Evolutionary conservation across 1,140 invertebrate genomes (phyloP), one percentile per base, ranked within the genome.

Genomic region (Brachionus calyciflorus): DNA sequence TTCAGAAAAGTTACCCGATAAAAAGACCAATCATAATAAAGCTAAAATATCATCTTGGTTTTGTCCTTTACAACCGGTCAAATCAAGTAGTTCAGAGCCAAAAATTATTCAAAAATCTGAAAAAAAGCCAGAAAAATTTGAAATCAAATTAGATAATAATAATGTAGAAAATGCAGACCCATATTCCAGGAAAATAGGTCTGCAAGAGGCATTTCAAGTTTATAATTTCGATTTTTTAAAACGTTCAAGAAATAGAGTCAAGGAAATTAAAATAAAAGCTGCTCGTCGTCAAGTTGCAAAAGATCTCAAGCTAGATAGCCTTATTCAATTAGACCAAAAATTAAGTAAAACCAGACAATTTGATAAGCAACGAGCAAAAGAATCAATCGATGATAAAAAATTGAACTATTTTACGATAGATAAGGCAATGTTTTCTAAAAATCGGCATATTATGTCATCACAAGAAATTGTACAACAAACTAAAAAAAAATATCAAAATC

Each of bases 191-290:
- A 65, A 65, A 65, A 26, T 65, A 19, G 40, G 60, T 28, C 19
- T 65, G n/a, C 60, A 65, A 44, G 60, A 65, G 12, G 60, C 60
- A 14, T 65, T 65, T 44, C 60, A 65, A 28, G 30, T 65, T 41
- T 44, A 65, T n/a, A 65, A 65, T 44, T 65, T 24, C 19, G 60
- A 65, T 26, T 65, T 65, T n/a, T 46, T 65, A 37, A 65, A 41
- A 44, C 41, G 44, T 14, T 65, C 60, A 1, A 24, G 40, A 41
- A 46, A 65, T n/a, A 41, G 60, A 44, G 60, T 65, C 24, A 65
- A 44, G 26, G 60, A 65, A 24, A 65, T 65, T 21, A 65, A 65
- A n/a, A 41, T 65, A 6, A 65, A 65, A 24, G 60, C 60, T 2
- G 60, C 60, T 26, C 41, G 60, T 24, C 60, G 60, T 24, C 60